Evolutionary conservation across 2,888 invertebrate genomes (phyloP), one percentile per base, ranked within the genome.

Genomic region (Cataglyphis altisquamis): DNA sequence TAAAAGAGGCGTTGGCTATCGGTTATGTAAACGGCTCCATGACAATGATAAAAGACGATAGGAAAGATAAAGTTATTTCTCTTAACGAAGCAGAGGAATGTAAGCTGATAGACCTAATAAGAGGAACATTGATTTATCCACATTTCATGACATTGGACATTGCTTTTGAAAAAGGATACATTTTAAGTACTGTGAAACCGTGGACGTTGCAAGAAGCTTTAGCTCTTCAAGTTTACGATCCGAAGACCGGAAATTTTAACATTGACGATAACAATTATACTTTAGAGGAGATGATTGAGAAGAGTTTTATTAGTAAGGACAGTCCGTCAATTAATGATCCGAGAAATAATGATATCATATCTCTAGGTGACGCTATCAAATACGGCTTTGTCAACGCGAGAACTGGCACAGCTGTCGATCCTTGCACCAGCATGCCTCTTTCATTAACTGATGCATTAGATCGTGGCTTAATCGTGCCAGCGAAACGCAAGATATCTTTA

Each of bases 401-500:
- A 86, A 96, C 96, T 91, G 98, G 98, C n/a, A 97, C 96, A 91
- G 97, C 97, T 36, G 96, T 96, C 67, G 98, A 98, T 95, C 98
- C 97, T 0, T 95, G 96, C 64, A 97, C 96, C 60, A 97, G 97
- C 48, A 96, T 96, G 55, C 97, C 97, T 94, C 96, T 98, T 84
- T 97, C 97, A 45, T 95, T 99, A 9, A 97, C 96, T 57, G 98
- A 98, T 93, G 98, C 99, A 3, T 96, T 98, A 45, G 97, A 98
- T 90, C 96, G 97, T 77, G 98, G 98, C 39, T 95, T 98, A 45
- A 96, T 98, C 73, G 96, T 98, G 8, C 97, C 98, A 10, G 97
- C 98, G 60, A 97, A 98, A 93, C 97, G 97, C 75, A 97, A 97
- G 94, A 97, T 98, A 87, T 98, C 98, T 84, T 95, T 98, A 41